These are phyloP conservation scores for Heteropelma amictum DNA, from an alignment of 2,888 invertebrate species.

Conservation along the genomic window DNA sequence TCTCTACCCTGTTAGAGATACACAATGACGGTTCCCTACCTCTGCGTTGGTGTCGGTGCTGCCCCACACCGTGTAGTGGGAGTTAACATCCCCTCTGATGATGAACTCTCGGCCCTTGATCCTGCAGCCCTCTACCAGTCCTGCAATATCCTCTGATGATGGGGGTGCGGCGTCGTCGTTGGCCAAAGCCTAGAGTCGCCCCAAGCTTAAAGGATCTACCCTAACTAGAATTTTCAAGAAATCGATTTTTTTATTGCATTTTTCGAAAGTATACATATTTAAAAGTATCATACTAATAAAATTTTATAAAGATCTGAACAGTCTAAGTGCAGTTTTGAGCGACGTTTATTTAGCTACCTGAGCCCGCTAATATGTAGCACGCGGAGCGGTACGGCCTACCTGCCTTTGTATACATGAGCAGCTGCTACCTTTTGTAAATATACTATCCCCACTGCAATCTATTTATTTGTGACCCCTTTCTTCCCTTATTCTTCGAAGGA, in stretches of 20 bases:
- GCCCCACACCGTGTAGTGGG: constrained; percentile 11
- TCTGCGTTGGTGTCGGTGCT: constrained; percentile 1
- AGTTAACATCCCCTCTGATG: not conserved
- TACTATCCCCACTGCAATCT: constrained; percentile 1
- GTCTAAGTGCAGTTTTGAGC: constrained; percentile 35
- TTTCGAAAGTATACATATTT: no score
- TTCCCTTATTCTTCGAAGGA: constrained; percentile 15
- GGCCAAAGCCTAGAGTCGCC: constrained; percentile 12
- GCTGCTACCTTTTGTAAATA: constrained; percentile 25
- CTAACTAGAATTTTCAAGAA: not conserved
- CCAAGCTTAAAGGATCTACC: not conserved
- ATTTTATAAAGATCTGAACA: constrained; percentile 41
- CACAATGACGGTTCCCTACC: constrained; percentile 38
- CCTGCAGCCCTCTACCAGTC: constrained; percentile 3
- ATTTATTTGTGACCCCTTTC: constrained; percentile 13
- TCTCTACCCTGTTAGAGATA: constrained; percentile 29
- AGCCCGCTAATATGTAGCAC: constrained; percentile 16
- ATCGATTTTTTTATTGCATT: not conserved
- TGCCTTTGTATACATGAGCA: constrained; percentile 18
- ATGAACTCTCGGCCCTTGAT: not conserved
- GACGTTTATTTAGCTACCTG: constrained; percentile 19
- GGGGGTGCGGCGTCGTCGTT: not conserved
- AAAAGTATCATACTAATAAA: not conserved
- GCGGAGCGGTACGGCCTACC: constrained; percentile 18
- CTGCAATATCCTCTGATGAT: constrained; percentile 10